Evolutionary conservation across 2,113 vertebrate species (phyloP).

Genomic region (Podiceps cristatus): DNA sequence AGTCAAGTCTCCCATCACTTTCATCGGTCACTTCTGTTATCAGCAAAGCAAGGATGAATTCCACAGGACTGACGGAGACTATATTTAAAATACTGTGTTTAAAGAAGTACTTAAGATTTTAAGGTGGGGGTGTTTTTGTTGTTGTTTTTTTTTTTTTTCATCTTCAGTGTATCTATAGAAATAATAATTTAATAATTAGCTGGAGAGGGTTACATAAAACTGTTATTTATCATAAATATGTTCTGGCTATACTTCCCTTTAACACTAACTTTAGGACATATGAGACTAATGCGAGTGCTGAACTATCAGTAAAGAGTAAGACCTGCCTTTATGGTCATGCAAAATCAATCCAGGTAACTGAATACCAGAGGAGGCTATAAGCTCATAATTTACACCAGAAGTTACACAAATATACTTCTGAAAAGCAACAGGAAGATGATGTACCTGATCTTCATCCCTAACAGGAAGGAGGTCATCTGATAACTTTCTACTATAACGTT

Average conservation of each 20-base stretch:
- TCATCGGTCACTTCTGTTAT: neutral
- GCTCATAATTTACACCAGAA: neutral
- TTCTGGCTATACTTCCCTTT: neutral
- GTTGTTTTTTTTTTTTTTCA: neutral
- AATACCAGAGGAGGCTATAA: neutral
- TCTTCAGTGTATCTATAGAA: neutral
- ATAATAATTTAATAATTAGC: neutral
- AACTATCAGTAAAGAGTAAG: neutral
- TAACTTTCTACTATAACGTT: neutral
- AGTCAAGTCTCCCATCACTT: neutral
- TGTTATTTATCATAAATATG: neutral
- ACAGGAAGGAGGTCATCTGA: conserved; percentile 49
- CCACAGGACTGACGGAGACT: neutral
- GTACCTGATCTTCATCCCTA: neutral
- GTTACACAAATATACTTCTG: neutral
- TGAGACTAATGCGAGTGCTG: neutral
- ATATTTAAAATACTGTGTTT: neutral
- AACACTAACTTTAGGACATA: neutral
- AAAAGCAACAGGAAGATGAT: conserved; percentile 40
- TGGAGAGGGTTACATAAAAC: neutral
- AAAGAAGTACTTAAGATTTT: neutral
- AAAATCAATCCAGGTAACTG: neutral
- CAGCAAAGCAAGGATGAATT: neutral
- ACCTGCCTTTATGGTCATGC: neutral
- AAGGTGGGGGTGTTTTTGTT: neutral